These are phyloP conservation scores for Stegodyphus mimosarum DNA, from an alignment of 1,140 invertebrate species.

Conservation along the genomic window DNA sequence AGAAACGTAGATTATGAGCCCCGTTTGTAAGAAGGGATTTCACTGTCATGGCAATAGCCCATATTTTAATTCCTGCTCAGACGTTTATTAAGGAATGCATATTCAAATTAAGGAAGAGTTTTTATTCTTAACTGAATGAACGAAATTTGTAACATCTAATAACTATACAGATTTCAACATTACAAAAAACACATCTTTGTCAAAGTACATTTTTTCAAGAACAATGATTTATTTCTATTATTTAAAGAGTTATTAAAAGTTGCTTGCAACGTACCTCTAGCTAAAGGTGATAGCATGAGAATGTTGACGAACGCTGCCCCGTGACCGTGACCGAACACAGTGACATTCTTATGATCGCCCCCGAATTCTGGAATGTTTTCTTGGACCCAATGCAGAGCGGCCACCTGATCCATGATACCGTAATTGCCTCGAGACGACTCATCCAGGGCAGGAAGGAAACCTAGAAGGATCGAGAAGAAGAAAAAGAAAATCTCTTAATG, in stretches of 20 bases:
- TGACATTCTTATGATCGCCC: conserved; percentile 68
- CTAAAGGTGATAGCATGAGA: conserved; percentile 64
- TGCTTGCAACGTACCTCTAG: conserved; percentile 68
- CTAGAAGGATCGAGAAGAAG: conserved; percentile 42
- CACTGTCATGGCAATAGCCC: too few relatives aligned
- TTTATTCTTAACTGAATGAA: too few relatives aligned
- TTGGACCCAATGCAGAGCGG: conserved; percentile 82
- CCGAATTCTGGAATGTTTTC: conserved; percentile 71
- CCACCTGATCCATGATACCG: conserved; percentile 67
- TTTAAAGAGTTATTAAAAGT: not conserved
- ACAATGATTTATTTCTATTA: too few relatives aligned
- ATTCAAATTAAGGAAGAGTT: too few relatives aligned
- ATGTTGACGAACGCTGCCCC: conserved; percentile 67
- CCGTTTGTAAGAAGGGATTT: too few relatives aligned
- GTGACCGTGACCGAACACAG: conserved; percentile 68
- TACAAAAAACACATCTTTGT: too few relatives aligned
- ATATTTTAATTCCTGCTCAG: too few relatives aligned
- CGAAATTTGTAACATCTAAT: too few relatives aligned
- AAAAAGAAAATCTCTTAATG: not conserved
- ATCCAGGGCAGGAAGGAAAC: conserved; percentile 64
- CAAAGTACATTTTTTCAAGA: too few relatives aligned
- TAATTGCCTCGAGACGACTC: conserved; percentile 65
- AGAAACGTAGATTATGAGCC: too few relatives aligned
- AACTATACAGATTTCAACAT: too few relatives aligned
- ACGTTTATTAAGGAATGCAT: too few relatives aligned